Evolutionary conservation across 1,140 invertebrate species (phyloP).

Genomic region (Monochamus saltuarius): DNA sequence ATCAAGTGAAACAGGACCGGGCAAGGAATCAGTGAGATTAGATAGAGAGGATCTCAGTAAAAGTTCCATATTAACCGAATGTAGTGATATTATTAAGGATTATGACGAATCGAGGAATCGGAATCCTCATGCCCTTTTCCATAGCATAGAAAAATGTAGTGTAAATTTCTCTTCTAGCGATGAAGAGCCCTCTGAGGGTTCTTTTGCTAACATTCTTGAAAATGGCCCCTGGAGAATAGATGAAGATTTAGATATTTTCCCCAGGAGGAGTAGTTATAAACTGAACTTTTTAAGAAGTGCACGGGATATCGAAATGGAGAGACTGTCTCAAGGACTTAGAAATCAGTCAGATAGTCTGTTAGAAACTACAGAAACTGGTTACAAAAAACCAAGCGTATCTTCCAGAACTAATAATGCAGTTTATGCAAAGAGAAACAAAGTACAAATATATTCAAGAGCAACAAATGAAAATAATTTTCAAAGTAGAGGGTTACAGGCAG

Average conservation of each 20-base stretch:
- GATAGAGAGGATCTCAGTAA: not conserved
- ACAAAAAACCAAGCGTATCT: no score
- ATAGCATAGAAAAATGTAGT: not conserved
- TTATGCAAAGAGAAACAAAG: no score
- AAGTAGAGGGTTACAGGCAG: not conserved
- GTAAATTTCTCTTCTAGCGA: no score
- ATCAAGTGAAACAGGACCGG: not conserved
- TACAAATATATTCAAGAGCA: no score
- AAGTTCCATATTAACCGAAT: not conserved
- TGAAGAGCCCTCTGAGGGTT: no score
- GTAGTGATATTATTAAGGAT: not conserved
- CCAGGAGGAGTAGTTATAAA: not conserved
- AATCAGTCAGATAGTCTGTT: no score
- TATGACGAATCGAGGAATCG: not conserved
- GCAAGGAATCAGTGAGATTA: not conserved
- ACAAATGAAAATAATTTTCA: not conserved
- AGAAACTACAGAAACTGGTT: no score
- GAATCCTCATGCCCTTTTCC: not conserved
- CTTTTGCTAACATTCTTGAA: no score
- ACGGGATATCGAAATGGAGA: not conserved
- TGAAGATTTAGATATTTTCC: no score
- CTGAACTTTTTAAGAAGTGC: slow-evolving; percentile 2
- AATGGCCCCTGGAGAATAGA: no score
- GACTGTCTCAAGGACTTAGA: no score
- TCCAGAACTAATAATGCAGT: no score